Percentiles rank a stretch among this genome's conserved stretches.
Conservation (phyloP, 2,797 vertebrate genomes). For the Podarcis lilfordi region DNA sequence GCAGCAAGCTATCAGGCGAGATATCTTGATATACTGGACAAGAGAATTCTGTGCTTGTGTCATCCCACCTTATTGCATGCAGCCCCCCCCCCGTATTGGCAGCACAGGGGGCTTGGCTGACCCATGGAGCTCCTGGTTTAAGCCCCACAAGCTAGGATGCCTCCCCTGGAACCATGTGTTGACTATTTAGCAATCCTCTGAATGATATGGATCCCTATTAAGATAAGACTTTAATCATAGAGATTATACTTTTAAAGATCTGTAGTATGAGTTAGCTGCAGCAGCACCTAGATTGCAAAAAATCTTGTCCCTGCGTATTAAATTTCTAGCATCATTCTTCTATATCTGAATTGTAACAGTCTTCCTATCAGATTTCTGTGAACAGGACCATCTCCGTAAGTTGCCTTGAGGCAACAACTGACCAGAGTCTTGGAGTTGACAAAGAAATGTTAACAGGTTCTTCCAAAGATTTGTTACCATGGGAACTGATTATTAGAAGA, state of each 20-base stretch:
- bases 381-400: neutral
- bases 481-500: neutral
- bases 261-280: neutral
- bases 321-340: neutral
- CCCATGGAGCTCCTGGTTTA: neutral
- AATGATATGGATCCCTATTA: neutral
- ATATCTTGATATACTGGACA: neutral
- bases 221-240: slow-evolving; percentile 8
- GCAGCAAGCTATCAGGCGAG: neutral
- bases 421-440: neutral
- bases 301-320: slow-evolving; percentile 33
- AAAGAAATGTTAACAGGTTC: neutral
- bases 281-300: slow-evolving; percentile 17
- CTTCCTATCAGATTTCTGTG: neutral
- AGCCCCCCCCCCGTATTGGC: too few relatives aligned
- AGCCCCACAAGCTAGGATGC: neutral
- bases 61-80: neutral
- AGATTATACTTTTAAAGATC: slow-evolving; percentile 21
- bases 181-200: neutral
- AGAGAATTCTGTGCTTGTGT: neutral
- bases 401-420: neutral
- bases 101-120: neutral
- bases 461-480: neutral
- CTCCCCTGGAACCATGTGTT: neutral
- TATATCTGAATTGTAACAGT: neutral